Percentiles rank a stretch among this genome's conserved stretches.
These are phyloP conservation scores for Gallinago undulata DNA, from an alignment of 2,113 vertebrate species.

Conservation along the genomic window DNA sequence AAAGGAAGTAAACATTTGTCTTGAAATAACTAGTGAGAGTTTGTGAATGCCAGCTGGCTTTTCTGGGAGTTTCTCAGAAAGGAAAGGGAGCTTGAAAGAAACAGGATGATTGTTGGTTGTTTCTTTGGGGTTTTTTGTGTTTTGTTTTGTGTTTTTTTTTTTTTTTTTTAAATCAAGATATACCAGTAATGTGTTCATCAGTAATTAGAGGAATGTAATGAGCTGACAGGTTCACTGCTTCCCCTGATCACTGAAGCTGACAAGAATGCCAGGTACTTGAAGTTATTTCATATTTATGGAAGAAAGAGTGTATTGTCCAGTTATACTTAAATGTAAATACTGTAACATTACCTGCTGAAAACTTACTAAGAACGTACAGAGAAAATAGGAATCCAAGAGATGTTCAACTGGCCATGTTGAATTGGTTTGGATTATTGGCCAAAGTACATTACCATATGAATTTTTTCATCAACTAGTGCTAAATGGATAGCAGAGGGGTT, in stretches of 20 bases:
- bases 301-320: background rate
- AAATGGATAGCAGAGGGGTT: background rate
- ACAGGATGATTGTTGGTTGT: background rate
- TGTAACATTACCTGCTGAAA: background rate
- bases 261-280: background rate
- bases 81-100: background rate
- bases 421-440: background rate
- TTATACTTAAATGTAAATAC: background rate
- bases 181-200: background rate
- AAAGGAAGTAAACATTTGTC: constrained; percentile 65
- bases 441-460: background rate
- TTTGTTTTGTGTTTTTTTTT: background rate
- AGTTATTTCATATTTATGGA: background rate
- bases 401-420: background rate
- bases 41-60: constrained; percentile 46
- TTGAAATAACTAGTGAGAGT: constrained; percentile 21
- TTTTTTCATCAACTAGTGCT: background rate
- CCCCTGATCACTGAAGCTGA: background rate
- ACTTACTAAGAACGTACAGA: rapidly evolving
- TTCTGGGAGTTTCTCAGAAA: background rate
- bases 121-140: background rate
- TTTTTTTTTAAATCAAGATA: background rate
- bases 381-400: background rate
- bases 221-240: background rate
- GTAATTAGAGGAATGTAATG: background rate